These are phyloP conservation scores for Cyclura pinguis DNA, from an alignment of 2,797 vertebrate genomes.

Conservation along the genomic window DNA sequence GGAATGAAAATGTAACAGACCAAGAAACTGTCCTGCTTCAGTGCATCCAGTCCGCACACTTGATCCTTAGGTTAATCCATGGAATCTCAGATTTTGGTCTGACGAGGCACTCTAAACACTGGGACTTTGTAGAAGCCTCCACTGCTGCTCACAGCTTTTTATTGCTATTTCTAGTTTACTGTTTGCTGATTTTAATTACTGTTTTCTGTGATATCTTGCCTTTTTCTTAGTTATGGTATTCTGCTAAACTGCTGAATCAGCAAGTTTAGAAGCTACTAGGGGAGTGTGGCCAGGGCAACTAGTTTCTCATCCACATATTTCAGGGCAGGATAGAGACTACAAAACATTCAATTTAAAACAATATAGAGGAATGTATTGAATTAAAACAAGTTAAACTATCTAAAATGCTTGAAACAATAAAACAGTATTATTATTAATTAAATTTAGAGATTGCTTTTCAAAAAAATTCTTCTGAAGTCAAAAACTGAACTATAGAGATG, in stretches of 20 bases:
- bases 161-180: too few relatives aligned
- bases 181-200: too few relatives aligned
- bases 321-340: too few relatives aligned
- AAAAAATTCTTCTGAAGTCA: not conserved
- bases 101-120: not conserved
- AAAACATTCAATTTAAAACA: too few relatives aligned
- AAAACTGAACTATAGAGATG: too few relatives aligned
- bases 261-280: not conserved
- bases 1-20: not conserved
- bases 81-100: not conserved
- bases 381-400: too few relatives aligned
- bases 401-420: too few relatives aligned
- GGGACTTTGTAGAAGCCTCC: not conserved
- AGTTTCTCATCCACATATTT: too few relatives aligned
- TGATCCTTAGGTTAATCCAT: not conserved
- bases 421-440: not conserved
- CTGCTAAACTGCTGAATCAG: not conserved
- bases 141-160: not conserved
- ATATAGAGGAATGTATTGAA: too few relatives aligned
- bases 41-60: not conserved
- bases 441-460: not conserved
- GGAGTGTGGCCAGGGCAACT: not conserved
- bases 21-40: not conserved
- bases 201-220: too few relatives aligned
- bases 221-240: not conserved